Evolutionary conservation across 2,797 vertebrate genomes (phyloP), one percentile per base, ranked within the genome.

Genomic region (Myotis myotis): DNA sequence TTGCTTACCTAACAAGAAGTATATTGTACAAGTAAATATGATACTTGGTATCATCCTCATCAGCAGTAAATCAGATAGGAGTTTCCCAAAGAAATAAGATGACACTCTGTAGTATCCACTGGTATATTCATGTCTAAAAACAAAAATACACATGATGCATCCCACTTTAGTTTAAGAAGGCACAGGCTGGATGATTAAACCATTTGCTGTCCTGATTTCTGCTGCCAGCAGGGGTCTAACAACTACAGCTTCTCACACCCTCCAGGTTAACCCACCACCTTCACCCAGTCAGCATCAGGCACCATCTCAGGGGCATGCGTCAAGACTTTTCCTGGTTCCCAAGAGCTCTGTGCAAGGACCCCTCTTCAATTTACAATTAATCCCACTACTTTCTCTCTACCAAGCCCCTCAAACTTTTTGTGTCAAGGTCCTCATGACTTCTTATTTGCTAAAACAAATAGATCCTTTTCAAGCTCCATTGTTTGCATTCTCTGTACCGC

Each of bases 81-180:
- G 96, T 97, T 99, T 99, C 38, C 99, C 98, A 88, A 99, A 98
- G 98, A 99, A 99, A 97, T 99, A 99, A 13, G 98, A 98, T 0
- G 99, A 99, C 10, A 98, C 98, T 97, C 99, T 98, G 98, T 99
- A 99, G 98, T 99, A 99, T 41, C 99, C 99, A 55, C 99, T 99
- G 98, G 99, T 99, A 95, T 99, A 99, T 95, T 99, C 99, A 8
- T 99, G 99, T 94, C 99, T 99, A 94, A 3, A 97, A 70, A 97
- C 64, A 97, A 93, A 76, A 25, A 68, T 3, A 36, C 1, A 82
- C 3, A 47, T 19, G 6, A 47, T 0, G n/a, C 5, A 80, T 2
- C 41, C 12, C 62, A 55, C 57, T 28, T 92, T 74, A 92, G 36
- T 79, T 94, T 41, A 33, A 33, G 20, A 74, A 85, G 55, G 13